Conservation (phyloP, 2,113 vertebrate species). For the Odocoileus hemionus region DNA sequence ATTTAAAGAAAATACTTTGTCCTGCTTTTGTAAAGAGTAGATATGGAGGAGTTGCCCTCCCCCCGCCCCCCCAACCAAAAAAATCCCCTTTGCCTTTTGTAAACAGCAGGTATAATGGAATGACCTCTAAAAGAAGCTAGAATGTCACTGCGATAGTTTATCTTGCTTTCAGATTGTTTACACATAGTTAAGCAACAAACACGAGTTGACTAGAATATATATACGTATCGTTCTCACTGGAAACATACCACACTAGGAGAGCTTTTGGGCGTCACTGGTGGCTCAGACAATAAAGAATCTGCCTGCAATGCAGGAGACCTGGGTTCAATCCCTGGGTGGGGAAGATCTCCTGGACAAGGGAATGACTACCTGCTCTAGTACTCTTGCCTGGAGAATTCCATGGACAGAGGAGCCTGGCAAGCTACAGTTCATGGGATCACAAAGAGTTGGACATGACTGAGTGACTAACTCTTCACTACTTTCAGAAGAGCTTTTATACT, state of each 20-base stretch:
- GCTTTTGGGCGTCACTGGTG: background rate
- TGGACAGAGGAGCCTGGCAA: background rate
- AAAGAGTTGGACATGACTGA: background rate
- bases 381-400: background rate
- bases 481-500: background rate
- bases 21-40: background rate
- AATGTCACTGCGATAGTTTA: background rate
- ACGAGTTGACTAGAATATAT: background rate
- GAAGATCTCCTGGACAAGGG: background rate
- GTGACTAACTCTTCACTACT: background rate
- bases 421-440: too few relatives aligned
- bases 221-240: background rate
- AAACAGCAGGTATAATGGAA: background rate
- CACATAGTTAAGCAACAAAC: background rate
- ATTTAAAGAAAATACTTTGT: constrained; percentile 5
- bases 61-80: fast-evolving
- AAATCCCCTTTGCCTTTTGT: background rate
- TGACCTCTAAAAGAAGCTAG: background rate
- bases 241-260: background rate
- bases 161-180: background rate
- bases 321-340: background rate
- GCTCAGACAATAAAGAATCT: background rate
- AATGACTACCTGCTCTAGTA: background rate
- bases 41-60: background rate
- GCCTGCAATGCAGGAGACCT: background rate